phyloP scores from a whole-genome alignment of 2,797 vertebrate species.

The Parauchenoglanis punctatus region DNA sequence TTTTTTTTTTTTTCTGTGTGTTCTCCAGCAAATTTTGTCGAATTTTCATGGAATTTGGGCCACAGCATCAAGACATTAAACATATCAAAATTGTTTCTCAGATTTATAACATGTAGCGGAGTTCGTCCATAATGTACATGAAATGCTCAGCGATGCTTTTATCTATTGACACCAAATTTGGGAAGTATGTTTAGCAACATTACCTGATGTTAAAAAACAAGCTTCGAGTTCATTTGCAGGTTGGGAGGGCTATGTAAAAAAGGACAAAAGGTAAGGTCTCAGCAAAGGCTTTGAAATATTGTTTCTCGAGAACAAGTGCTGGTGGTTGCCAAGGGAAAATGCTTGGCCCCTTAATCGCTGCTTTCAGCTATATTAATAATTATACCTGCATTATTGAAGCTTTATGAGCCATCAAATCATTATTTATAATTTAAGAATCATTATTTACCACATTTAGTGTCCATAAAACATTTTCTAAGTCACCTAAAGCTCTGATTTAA shows the following conservation, averaged over 20 bases:
- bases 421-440: conserved; percentile 1
- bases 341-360: neutral
- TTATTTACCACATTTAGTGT: neutral
- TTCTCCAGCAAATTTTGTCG: neutral
- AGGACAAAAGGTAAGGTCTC: neutral
- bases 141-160: neutral
- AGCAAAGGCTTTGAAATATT: neutral
- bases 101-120: neutral
- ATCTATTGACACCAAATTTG: neutral
- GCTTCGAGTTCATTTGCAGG: neutral
- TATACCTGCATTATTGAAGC: neutral
- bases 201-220: neutral
- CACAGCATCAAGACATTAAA: neutral
- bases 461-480: neutral
- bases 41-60: neutral
- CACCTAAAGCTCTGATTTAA: neutral
- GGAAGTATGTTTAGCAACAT: neutral
- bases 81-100: neutral
- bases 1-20: neutral
- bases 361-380: neutral
- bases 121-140: neutral
- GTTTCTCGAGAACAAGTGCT: neutral
- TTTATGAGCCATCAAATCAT: no score
- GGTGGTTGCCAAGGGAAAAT: neutral
- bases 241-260: neutral